Base-by-base conservation (phyloP, 2,888 invertebrate species). In the Tetheella fluctuosa region DNA sequence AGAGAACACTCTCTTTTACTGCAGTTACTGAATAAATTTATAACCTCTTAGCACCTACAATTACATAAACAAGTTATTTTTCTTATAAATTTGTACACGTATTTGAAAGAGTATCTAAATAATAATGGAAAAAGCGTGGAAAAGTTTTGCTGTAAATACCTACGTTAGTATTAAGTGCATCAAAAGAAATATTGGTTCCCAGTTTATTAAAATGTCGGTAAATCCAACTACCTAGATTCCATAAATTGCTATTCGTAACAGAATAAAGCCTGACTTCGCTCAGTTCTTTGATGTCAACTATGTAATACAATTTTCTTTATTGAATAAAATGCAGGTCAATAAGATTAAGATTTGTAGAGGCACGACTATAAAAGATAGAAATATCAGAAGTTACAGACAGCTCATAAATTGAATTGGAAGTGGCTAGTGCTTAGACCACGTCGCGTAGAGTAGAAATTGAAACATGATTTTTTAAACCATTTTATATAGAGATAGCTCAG, bases 251-350 rank as follows among this genome's bases (percentile, higher is more conserved):
- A 4, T 0, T n/a, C n/a, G 42, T 10, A 8, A 48, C 20, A 17
- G 20, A 48, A 48, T 48, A 48, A 48, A 20, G 10, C 20, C 1
- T n/a, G 42, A 48, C 20, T 48, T n/a, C 17, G n/a, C n/a, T 39
- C 39, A 8, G 42, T 20, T 20, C n/a, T 6, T 7, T 7, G 34
- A 34, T 12, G 34, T 12, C 34, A 34, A 34, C 34, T 12, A 13
- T 13, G 34, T 34, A 10, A 48, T 48, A 17, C 42, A 17, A 20
- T 48, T 48, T 48, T 20, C 42, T 48, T 48, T 48, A 48, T 48
- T 48, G 42, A 48, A 48, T 48, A 48, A 48, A 20, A 48, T 48
- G 39, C 39, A 42, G 39, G 39, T 42, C 39, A 42, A 42, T 42
- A 3, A 1, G 39, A 42, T 42, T 42, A 5, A 8, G n/a, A n/a